These are phyloP conservation scores for Eubucco bourcierii DNA, from an alignment of 2,113 vertebrate species.

Conservation along the genomic window DNA sequence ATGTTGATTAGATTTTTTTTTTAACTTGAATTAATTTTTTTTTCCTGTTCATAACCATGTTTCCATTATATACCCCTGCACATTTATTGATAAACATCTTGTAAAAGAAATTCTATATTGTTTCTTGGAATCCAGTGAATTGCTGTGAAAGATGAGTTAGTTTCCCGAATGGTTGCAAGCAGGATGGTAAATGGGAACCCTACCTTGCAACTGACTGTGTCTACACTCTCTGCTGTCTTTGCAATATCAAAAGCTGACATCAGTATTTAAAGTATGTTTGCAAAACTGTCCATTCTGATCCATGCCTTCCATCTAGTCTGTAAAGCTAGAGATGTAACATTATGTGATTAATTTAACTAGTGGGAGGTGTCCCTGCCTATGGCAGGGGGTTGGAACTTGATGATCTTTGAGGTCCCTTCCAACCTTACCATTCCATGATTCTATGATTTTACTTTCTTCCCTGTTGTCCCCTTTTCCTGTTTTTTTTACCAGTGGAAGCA, in stretches of 20 bases:
- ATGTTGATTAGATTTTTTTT: not conserved
- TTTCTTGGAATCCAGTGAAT: not conserved
- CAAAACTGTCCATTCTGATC: not conserved
- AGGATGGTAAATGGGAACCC: not conserved
- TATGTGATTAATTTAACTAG: too few relatives aligned
- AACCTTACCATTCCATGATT: too few relatives aligned
- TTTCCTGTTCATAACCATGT: not conserved
- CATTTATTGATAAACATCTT: not conserved
- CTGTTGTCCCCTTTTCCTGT: not conserved
- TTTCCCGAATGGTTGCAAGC: not conserved
- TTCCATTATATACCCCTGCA: not conserved
- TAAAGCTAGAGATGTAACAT: not conserved
- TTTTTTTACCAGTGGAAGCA: not conserved
- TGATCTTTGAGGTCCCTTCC: too few relatives aligned
- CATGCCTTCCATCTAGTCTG: not conserved
- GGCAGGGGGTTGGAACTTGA: too few relatives aligned
- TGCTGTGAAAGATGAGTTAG: not conserved
- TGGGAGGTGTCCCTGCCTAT: too few relatives aligned
- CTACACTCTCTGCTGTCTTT: not conserved
- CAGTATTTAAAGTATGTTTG: not conserved
- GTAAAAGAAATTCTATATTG: not conserved
- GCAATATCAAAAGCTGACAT: not conserved
- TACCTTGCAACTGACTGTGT: not conserved
- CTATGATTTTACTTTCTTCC: not conserved
- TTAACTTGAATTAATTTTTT: not conserved